Base-by-base conservation (phyloP, 2,797 vertebrate genomes). In the Cyprinodon diabolis region DNA sequence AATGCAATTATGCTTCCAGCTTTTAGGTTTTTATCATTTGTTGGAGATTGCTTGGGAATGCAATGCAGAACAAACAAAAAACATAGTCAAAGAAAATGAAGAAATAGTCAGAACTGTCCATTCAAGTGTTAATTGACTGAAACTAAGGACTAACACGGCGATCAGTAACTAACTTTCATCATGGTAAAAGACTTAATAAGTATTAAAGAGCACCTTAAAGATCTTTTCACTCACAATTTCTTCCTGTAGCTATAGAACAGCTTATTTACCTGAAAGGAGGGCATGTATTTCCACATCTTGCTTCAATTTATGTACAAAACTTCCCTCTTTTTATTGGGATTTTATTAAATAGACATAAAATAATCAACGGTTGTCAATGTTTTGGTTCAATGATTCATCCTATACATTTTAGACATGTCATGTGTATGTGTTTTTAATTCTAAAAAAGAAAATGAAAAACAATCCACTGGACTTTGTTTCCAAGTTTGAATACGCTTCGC, bases 171-270 rank as follows among this genome's bases (percentile, higher is more conserved):
- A 78, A 79, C 73, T 30, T 78, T 68, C 56, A 54, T 74, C 79
- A 69, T 63, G 19, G 84, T 85, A 84, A 86, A 84, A 30, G 10
- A 3, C 86, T 91, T 86, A 66, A 86, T 89, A 71, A 48, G 9
- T 54, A 54, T 54, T 54, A 54, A 54, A 54, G 17, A 54, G n/a
- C 19, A 54, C 19, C 21, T 9, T 15, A 21, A 19, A n/a, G 52
- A 6, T 54, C 3, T 8, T 21, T 54, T 10, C 21, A 1, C n/a
- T 54, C 52, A 54, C 7, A n/a, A 54, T n/a, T 6, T 54, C 6
- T 54, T 6, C n/a, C 52, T 54, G 21, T 54, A 6, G 7, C 54
- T 9, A 10, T 4, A 4, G 51, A 21, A 6, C 51, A 54, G 51
- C 5, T 13, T 19, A 54, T 7, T 21, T 21, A 54, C 5, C 51